These are phyloP conservation scores for Catharus minimus DNA, from an alignment of 2,113 vertebrate genomes.

Conservation along the genomic window DNA sequence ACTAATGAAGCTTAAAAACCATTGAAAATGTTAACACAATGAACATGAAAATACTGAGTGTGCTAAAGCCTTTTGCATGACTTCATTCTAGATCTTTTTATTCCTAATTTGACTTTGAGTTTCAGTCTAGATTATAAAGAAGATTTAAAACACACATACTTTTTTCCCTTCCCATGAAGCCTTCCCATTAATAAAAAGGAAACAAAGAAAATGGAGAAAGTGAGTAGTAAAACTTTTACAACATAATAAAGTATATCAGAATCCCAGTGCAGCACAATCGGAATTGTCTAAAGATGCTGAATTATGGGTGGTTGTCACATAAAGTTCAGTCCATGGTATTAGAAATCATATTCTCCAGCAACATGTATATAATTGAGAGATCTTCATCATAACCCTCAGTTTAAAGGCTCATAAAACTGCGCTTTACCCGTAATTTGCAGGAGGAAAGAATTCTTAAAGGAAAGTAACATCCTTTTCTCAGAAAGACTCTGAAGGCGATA, in stretches of 20 bases:
- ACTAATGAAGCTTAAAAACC: not conserved
- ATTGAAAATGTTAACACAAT: conserved; percentile 1
- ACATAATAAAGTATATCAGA: conserved; percentile 53
- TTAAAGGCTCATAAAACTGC: conserved; percentile 53
- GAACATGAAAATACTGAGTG: not conserved
- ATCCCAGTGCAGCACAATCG: conserved; percentile 48
- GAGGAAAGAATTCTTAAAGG: conserved; percentile 26
- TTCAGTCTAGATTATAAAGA: conserved; percentile 51
- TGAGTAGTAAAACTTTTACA: conserved; percentile 67
- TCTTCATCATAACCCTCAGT: conserved; percentile 56
- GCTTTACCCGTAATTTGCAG: conserved; percentile 39
- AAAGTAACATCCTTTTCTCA: conserved; percentile 36
- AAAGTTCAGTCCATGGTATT: conserved; percentile 57
- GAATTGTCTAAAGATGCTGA: conserved; percentile 64
- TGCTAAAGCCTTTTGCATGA: not conserved
- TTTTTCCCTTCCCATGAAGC: conserved; percentile 1
- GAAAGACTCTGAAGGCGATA: not conserved
- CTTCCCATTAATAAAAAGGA: conserved; percentile 66
- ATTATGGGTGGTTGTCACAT: conserved; percentile 53
- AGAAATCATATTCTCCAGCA: conserved; percentile 56
- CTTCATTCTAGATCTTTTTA: conserved; percentile 36
- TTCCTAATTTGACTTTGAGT: conserved; percentile 28
- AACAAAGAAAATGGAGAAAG: conserved; percentile 64
- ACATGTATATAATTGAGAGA: conserved; percentile 55
- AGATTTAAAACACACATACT: conserved; percentile 52